Evolutionary conservation across 2,888 invertebrate genomes (phyloP), one percentile per base, ranked within the genome.

Genomic region (Cynaeus angustus): DNA sequence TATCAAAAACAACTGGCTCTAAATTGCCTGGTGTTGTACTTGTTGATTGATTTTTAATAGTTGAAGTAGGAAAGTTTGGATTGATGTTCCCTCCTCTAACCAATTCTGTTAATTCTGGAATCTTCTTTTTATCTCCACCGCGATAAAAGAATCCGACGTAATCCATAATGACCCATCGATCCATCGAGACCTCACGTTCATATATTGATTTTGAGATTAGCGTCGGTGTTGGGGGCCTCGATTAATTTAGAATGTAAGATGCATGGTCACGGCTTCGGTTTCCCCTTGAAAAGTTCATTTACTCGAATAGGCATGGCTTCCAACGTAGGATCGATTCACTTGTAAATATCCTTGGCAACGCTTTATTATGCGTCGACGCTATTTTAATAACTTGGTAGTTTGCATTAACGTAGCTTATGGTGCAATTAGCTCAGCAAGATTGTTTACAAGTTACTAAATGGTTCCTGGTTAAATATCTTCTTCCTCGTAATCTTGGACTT

Each of bases 271-370:
- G 82, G 82, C 80, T 82, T 79, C 80, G 78, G 75, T 80, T 80
- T 82, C 79, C 81, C 83, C 81, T 82, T 81, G 82, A 80, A 80
- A 75, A 80, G 81, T 82, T 82, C 82, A 79, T 81, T 82, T 81
- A 79, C 80, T 81, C 78, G 78, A 76, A 75, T 75, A 72, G 76
- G 74, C 74, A 78, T 77, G 77, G 79, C 76, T 77, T 77, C 76
- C 69, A 72, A 68, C 69, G 53, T 61, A 52, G 68, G 71, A 78
- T 78, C 77, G 75, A 78, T 76, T 73, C 74, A 72, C 71, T 74
- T 69, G 71, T 68, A 68, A 75, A 76, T 75, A 78, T 78, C 76
- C 77, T 78, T 78, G 77, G 77, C 77, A 77, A 73, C 77, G 75
- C 74, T 74, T 75, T 73, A 76, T 72, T 73, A 74, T 72, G 71